phyloP scores from a whole-genome alignment of 2,888 invertebrate genomes.

The Folsomia manolachei region DNA sequence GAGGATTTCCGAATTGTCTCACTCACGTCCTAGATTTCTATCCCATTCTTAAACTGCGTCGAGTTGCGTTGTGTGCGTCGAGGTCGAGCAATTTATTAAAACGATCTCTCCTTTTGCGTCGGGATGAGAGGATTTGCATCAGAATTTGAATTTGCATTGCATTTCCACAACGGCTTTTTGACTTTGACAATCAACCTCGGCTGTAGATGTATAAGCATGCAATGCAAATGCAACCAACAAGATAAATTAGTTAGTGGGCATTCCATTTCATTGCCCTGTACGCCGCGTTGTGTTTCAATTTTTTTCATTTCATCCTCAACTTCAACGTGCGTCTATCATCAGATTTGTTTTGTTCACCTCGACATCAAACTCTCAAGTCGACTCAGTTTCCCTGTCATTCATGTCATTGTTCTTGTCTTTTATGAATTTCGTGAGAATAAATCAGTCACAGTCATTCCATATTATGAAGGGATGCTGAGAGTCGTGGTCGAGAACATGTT shows the following conservation, averaged over 20 bases:
- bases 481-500: not conserved
- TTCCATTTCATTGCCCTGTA: not conserved
- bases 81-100: not conserved
- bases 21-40: not conserved
- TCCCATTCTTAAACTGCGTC: too few relatives aligned
- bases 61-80: not conserved
- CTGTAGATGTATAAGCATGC: too few relatives aligned
- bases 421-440: slow-evolving; percentile 18
- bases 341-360: not conserved
- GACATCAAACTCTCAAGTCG: too few relatives aligned
- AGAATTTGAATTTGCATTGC: too few relatives aligned
- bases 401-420: slow-evolving; percentile 14
- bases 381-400: not conserved
- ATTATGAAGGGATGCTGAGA: not conserved
- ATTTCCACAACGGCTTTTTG: not conserved
- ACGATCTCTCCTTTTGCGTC: not conserved
- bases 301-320: too few relatives aligned
- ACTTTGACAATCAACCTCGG: not conserved
- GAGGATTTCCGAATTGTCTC: not conserved
- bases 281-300: too few relatives aligned
- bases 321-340: not conserved
- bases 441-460: slow-evolving; percentile 15
- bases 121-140: not conserved
- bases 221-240: not conserved
- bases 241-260: not conserved